phyloP scores from a whole-genome alignment of 1,140 invertebrate species.

The Cephus cinctus region DNA sequence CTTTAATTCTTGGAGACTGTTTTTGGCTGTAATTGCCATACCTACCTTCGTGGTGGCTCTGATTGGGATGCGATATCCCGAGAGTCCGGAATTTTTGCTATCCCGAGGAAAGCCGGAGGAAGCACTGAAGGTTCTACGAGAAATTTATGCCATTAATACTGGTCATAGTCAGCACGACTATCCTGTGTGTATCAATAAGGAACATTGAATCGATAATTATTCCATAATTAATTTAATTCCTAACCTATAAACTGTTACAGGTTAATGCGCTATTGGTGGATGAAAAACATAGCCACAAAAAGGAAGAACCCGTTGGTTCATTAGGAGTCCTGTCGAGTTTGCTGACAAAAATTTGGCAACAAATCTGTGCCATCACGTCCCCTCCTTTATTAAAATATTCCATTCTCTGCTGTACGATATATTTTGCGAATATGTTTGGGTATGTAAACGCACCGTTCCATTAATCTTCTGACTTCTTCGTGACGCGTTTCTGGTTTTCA shows the following conservation, averaged over 20 bases:
- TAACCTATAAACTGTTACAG: not conserved
- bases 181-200: conserved; percentile 38
- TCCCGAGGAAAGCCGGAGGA: conserved; percentile 62
- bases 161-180: conserved; percentile 42
- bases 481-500: too few relatives aligned
- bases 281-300: not conserved
- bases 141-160: conserved; percentile 64
- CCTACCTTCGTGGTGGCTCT: conserved; percentile 58
- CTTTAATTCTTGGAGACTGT: conserved; percentile 66
- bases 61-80: conserved; percentile 61
- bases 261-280: conserved; percentile 15
- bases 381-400: conserved; percentile 59
- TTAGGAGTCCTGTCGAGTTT: conserved; percentile 28
- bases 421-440: conserved; percentile 70
- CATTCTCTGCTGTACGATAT: conserved; percentile 58
- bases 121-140: conserved; percentile 60
- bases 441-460: too few relatives aligned
- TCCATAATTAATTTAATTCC: not conserved
- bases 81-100: conserved; percentile 77
- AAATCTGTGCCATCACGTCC: conserved; percentile 57
- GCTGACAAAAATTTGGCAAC: conserved; percentile 54
- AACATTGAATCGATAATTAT: not conserved
- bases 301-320: not conserved
- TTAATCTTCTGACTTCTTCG: too few relatives aligned
- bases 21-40: conserved; percentile 59